Base-by-base conservation (phyloP, 1,140 invertebrate genomes). In the Riptortus pedestris region DNA sequence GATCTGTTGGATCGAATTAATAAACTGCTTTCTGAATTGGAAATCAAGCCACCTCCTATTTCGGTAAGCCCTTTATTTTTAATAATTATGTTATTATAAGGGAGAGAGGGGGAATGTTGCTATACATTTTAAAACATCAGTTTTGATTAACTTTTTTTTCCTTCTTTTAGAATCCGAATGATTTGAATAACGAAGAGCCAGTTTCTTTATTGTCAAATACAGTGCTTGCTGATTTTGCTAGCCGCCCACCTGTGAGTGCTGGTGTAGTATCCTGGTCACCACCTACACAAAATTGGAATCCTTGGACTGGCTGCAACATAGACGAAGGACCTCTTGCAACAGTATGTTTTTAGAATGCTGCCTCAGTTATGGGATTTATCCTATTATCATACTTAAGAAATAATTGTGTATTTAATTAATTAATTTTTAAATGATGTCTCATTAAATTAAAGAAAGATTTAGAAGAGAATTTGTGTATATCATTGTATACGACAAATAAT, bases 181-280 rank as follows among this genome's bases (percentile, higher is more conserved):
- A n/a, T n/a, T n/a, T n/a, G n/a, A n/a, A 18, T 28, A n/a, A 64
- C 7, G 47, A 63, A 22, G 72, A 73, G 62, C 72, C 76, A 63
- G 72, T 82, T 14, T 81, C 81, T 4, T 68, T 87, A 7, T 66
- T 86, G 29, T 78, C 78, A 16, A 78, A 80, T 68, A 77, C 80
- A 65, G 76, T 82, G 14, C 69, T 87, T 59, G 80, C 84, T 60
- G 83, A 85, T 58, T 85, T 87, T 72, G 74, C 79, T 59, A 73
- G 79, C 1, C 75, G 77, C 7, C 78, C 78, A 65, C 79, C 79
- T 0, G 78, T 80, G 59, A 72, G 76, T 18, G 82, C 79, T 22
- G 88, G 88, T 14, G 88, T 95, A 0, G 91, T 98, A 16, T 84
- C 91, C 2, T 98, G 95, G 95, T 91, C 91, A 1, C 96, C 96